Evolutionary conservation across 2,888 invertebrate species (phyloP), one percentile per base, ranked within the genome.

Genomic region (Lissocephala sabroskyi): DNA sequence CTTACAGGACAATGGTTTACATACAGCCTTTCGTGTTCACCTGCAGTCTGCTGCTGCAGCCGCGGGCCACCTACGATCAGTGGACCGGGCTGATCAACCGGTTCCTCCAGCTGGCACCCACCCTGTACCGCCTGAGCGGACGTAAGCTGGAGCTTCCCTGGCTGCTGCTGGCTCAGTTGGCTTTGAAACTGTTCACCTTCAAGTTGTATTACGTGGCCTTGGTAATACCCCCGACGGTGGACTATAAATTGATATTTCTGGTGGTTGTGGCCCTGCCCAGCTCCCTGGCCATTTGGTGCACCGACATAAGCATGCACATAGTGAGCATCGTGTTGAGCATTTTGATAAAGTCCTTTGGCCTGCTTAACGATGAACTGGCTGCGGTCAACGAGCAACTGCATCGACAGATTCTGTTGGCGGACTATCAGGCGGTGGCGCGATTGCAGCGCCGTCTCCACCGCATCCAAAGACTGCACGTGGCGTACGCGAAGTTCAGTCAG

Each of bases 21-120:
- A 17, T 68, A 45, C 68, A 68, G 40, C 65, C 62, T 3, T 49
- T 40, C 7, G 16, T 65, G 0, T 64, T 68, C 13, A 47, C 52
- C n/a, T 64, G 68, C 45, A 52, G 35, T 2, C 44, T 64, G 37
- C 18, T 68, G 14, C 33, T 61, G 42, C 68, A 61, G 41, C 57
- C 68, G 3, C 33, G 47, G 0, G 42, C 32, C 2, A 28, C 41
- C 0, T 18, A 49, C 7, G 45, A 52, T 36, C 47, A 39, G 1
- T 47, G 65, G 1, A 39, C 45, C 1, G 30, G 45, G 1, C 10
- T 65, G 10, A 53, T 65, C 28, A 65, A 65, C 9, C 37, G 14
- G 2, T 55, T 68, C 6, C 11, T 65, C 19, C 45, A 46, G 1
- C 29, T 65, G 33, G 47, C 58, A 1, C 49, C 54, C 9, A 44